Evolutionary conservation across 2,113 vertebrate genomes (phyloP).

Genomic region (Dryoscopus gambensis): DNA sequence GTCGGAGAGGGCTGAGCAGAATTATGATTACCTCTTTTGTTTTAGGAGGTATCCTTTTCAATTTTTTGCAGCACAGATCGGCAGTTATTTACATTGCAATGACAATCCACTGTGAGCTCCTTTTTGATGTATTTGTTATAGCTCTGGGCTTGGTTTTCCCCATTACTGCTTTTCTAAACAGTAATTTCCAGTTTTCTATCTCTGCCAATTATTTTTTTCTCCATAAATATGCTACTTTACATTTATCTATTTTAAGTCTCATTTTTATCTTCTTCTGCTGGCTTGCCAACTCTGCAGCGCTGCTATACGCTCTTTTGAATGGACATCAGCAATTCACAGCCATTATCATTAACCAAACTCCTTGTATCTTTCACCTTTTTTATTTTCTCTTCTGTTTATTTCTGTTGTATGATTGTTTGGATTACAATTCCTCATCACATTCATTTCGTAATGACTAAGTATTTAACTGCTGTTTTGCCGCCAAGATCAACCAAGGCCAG

Average conservation of each 20-base stretch:
- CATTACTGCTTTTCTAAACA: constrained; percentile 2
- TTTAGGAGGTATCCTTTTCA: background rate
- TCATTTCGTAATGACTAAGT: background rate
- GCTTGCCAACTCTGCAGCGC: background rate
- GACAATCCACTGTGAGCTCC: background rate
- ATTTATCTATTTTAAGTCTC: constrained; percentile 17
- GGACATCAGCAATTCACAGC: background rate
- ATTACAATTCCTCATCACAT: background rate
- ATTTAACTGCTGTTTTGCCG: background rate
- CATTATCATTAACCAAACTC: background rate
- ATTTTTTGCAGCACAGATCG: background rate
- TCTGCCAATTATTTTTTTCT: background rate
- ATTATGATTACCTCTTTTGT: background rate
- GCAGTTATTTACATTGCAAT: background rate
- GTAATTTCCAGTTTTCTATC: background rate
- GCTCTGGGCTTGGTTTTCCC: background rate
- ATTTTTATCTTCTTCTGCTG: constrained; percentile 5
- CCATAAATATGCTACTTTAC: background rate
- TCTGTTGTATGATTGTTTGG: background rate
- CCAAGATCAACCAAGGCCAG: background rate
- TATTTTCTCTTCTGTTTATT: background rate
- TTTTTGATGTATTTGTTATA: constrained; percentile 22
- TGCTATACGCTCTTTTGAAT: background rate
- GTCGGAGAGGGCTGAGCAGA: background rate
- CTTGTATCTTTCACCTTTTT: background rate